Evolutionary conservation across 2,888 invertebrate species (phyloP), one percentile per base, ranked within the genome.

Genomic region (Autographa pulchrina): DNA sequence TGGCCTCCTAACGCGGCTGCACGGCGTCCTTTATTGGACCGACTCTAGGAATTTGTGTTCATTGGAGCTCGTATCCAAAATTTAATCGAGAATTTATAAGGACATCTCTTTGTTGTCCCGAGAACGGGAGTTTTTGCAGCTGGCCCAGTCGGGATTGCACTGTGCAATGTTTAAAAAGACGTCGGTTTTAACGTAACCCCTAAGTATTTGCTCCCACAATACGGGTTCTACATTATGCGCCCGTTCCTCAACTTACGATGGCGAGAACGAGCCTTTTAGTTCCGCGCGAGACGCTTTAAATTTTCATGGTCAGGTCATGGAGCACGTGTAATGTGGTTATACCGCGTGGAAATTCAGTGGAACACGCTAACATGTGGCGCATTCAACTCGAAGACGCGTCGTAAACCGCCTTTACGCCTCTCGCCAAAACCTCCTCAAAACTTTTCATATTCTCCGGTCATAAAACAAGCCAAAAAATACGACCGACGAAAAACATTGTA

Each of bases 1-100:
- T 95, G 92, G 95, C 92, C 94, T 94, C 94, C 96, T 95, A 95
- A 94, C 96, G 95, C 94, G 95, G 94, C 94, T 95, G 95, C 95
- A 94, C 91, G 92, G 90, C 94, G 93, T 94, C 95, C 94, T 95
- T 94, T 95, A 95, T 95, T 94, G 95, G 93, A 93, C 95, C 93
- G 91, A 92, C 94, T 94, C 94, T 94, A 95, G 93, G 91, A 95
- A 95, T 95, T 95, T 95, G 95, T 96, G 95, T 95, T 93, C 93
- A 95, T 94, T 94, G 94, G 91, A 87, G 92, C 94, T 94, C 92
- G 94, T 94, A 94, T 92, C 93, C 95, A 92, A 95, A 95, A 95
- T 94, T 94, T 95, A 94, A 96, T 95, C 91, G 94, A 90, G 90
- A 93, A 93, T 95, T 93, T 94, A 94, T 93, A 95, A 94, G 93